Conservation (phyloP, 2,113 vertebrate genomes). For the Cyprinodon variegatus region DNA sequence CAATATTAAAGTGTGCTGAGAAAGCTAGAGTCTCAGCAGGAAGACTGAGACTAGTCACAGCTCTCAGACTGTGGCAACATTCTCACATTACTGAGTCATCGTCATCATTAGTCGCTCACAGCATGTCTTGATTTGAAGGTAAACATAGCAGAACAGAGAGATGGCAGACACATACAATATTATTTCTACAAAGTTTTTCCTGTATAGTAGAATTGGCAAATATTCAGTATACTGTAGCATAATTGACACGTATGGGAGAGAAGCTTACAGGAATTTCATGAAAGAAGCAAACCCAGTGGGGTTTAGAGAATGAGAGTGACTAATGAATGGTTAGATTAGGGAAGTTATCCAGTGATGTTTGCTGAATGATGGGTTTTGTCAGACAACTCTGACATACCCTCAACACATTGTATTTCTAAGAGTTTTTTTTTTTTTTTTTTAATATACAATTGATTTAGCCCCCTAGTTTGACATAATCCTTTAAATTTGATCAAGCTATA, state of each 20-base stretch:
- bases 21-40: slow-evolving; percentile 38
- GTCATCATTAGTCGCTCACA: slow-evolving; percentile 63
- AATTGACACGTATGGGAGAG: slow-evolving; percentile 1
- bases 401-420: slow-evolving; percentile 54
- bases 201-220: slow-evolving; percentile 7
- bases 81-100: slow-evolving; percentile 78
- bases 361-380: slow-evolving; percentile 42
- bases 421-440: slow-evolving; percentile 28
- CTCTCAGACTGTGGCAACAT: slow-evolving; percentile 72
- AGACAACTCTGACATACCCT: slow-evolving; percentile 29
- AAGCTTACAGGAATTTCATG: slow-evolving; percentile 24
- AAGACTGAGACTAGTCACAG: slow-evolving; percentile 60
- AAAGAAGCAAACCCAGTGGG: slow-evolving; percentile 13
- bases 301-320: slow-evolving; percentile 21
- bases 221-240: not conserved
- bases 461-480: slow-evolving; percentile 63
- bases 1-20: slow-evolving; percentile 15
- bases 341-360: slow-evolving; percentile 48
- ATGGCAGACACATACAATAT: slow-evolving; percentile 27
- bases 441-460: slow-evolving; percentile 68
- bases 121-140: slow-evolving; percentile 62
- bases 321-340: slow-evolving; percentile 55
- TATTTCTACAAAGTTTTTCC: slow-evolving; percentile 22
- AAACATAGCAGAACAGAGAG: slow-evolving; percentile 33
- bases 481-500: slow-evolving; percentile 69